Conservation (phyloP, 2,888 invertebrate genomes). For the Pocota personata region DNA sequence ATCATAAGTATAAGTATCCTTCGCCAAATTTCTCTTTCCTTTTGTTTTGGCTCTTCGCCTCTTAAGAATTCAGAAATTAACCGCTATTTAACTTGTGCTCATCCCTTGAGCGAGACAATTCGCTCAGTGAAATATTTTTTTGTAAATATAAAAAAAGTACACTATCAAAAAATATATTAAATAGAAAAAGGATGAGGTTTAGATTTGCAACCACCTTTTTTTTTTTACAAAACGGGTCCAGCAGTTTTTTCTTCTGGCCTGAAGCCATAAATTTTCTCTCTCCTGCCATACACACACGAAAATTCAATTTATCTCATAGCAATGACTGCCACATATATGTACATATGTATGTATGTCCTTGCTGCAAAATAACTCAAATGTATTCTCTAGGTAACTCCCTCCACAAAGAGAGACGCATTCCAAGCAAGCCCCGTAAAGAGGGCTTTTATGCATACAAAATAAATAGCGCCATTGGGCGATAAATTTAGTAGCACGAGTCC, state of each 20-base stretch:
- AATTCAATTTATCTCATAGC: constrained; percentile 54
- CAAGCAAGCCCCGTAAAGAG: background rate
- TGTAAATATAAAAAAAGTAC: background rate
- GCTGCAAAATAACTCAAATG: constrained; percentile 48
- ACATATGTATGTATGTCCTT: constrained; percentile 32
- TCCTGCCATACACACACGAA: constrained; percentile 18
- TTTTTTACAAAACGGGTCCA: background rate
- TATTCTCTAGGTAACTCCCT: constrained; percentile 4
- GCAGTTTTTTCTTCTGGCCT: background rate
- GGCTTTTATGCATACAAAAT: constrained; percentile 40
- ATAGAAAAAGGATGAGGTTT: background rate
- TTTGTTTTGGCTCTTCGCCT: background rate
- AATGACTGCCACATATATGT: background rate
- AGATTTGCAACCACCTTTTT: background rate
- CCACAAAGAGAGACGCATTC: constrained; percentile 9
- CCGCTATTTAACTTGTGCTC: constrained; percentile 33
- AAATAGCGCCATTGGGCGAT: constrained; percentile 56
- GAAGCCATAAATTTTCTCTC: background rate
- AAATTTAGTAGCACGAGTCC: constrained; percentile 55
- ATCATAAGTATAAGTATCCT: constrained; percentile 50
- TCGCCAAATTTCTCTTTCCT: background rate
- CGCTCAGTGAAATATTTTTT: background rate
- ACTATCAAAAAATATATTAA: background rate
- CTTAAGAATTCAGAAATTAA: constrained; percentile 33
- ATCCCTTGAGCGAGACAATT: constrained; percentile 14